phyloP scores from a whole-genome alignment of 2,113 vertebrate species.

The Equus quagga region DNA sequence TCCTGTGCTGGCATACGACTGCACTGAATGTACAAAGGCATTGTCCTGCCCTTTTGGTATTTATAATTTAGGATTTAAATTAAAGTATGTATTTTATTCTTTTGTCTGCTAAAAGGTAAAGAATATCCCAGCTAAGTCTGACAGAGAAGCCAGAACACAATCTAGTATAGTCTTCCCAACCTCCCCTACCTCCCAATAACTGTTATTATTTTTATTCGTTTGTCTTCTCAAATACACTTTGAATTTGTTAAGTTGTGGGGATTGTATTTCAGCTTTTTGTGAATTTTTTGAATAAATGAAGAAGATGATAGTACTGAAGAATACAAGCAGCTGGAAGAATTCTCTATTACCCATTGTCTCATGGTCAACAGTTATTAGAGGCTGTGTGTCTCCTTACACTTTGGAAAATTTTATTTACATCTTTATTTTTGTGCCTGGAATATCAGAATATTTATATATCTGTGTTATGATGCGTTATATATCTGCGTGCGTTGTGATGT shows the following conservation, averaged over 20 bases:
- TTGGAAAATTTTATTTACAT: neutral
- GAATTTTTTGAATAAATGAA: neutral
- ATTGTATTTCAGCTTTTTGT: neutral
- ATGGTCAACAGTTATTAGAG: neutral
- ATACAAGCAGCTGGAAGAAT: neutral
- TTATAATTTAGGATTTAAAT: conserved; percentile 13
- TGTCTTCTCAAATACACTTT: neutral
- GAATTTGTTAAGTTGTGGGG: neutral
- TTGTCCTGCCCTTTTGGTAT: neutral
- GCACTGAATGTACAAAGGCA: neutral
- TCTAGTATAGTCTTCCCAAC: neutral
- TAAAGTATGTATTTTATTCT: neutral
- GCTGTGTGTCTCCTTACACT: neutral
- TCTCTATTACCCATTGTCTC: neutral
- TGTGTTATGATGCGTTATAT: neutral
- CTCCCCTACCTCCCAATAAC: neutral
- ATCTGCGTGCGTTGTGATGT: neutral
- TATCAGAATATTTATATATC: neutral
- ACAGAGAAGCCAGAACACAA: neutral
- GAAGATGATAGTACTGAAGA: neutral
- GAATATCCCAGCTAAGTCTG: neutral
- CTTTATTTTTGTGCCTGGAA: neutral
- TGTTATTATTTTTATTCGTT: neutral
- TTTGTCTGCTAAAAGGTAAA: neutral
- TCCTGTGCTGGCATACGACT: neutral